Evolutionary conservation across 2,797 vertebrate genomes (phyloP).

Genomic region (Harpagifer antarcticus): DNA sequence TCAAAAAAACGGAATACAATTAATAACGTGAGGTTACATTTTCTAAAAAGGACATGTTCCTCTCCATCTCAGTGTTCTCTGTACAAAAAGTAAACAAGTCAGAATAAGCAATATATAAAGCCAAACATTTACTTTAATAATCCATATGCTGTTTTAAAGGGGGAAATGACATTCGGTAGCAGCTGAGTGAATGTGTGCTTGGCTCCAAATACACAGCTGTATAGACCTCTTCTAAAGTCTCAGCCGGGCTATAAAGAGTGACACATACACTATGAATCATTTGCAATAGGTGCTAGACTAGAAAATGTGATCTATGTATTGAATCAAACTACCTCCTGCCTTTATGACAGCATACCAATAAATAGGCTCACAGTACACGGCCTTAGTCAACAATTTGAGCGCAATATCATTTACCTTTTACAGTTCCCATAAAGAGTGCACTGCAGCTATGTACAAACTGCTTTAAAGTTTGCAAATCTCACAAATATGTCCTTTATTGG

Average conservation of each 20-base stretch:
- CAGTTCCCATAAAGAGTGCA: conserved; percentile 8
- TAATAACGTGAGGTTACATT: too few species aligned
- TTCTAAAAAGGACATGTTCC: too few species aligned
- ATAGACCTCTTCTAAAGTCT: not conserved
- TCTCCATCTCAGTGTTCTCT: not conserved
- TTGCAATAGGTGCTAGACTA: not conserved
- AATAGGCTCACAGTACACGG: not conserved
- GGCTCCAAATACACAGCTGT: not conserved
- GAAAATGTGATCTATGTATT: conserved; percentile 6
- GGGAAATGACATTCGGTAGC: not conserved
- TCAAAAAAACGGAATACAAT: too few species aligned
- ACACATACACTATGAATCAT: conserved; percentile 9
- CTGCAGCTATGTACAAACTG: conserved; percentile 12
- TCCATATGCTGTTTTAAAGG: not conserved
- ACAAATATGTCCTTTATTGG: conserved; percentile 40
- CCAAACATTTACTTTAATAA: not conserved
- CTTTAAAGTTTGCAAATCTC: conserved; percentile 32
- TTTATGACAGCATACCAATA: conserved; percentile 1
- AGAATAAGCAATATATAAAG: not conserved
- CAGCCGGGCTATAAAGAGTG: conserved; percentile 3
- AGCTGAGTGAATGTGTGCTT: not conserved
- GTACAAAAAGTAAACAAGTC: not conserved
- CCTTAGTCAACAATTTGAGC: not conserved
- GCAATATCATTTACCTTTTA: not conserved
- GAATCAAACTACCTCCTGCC: not conserved